A percentile compares a stretch with the other conserved stretches of the same genome.
These are phyloP conservation scores for Poecilobothrus nobilitatus DNA, from an alignment of 2,888 invertebrate genomes.

Conservation along the genomic window DNA sequence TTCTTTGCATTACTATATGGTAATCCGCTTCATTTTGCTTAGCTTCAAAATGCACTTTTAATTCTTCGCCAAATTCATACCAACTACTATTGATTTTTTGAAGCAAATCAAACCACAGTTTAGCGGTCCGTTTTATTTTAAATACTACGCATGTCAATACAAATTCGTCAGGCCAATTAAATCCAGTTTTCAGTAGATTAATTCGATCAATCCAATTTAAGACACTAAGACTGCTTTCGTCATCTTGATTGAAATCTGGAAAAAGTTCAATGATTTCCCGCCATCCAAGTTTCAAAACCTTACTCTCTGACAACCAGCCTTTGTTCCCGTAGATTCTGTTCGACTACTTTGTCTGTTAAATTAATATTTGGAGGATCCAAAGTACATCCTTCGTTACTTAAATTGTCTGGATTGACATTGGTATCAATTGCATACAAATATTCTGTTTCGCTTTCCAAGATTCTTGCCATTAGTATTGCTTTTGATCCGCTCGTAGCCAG, in stretches of 20 bases:
- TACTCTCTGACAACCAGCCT: too few species aligned
- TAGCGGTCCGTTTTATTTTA: not conserved
- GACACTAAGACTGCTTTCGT: not conserved
- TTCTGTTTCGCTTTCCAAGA: too few species aligned
- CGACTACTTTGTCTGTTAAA: too few species aligned
- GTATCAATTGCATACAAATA: too few species aligned
- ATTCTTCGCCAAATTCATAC: not conserved
- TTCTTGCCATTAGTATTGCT: too few species aligned
- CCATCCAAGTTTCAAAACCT: not conserved
- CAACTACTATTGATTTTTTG: not conserved
- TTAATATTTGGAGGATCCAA: too few species aligned
- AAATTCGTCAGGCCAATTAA: not conserved
- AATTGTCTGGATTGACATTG: too few species aligned
- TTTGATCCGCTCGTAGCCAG: too few species aligned
- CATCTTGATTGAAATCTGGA: not conserved
- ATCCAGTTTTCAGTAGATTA: not conserved
- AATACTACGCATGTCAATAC: not conserved
- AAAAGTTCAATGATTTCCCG: not conserved
- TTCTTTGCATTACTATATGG: not conserved
- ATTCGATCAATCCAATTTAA: not conserved
- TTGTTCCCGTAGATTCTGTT: too few species aligned
- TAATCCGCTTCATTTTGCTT: not conserved
- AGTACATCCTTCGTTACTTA: too few species aligned
- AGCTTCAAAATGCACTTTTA: not conserved
- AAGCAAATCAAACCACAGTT: not conserved